These are phyloP conservation scores for Nicator chloris DNA, from an alignment of 2,113 vertebrate species.

Conservation along the genomic window DNA sequence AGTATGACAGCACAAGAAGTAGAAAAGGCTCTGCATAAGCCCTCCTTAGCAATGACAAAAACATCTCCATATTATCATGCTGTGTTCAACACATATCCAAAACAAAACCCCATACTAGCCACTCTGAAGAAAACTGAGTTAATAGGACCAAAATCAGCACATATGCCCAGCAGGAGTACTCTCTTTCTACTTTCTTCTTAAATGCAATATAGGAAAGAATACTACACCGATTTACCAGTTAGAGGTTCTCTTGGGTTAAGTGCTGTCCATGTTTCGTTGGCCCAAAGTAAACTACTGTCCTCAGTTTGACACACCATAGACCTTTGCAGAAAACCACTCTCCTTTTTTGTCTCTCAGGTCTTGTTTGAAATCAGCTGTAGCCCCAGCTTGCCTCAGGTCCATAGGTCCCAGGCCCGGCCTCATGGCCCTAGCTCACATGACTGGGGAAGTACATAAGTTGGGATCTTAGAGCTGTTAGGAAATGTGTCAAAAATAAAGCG, in stretches of 20 bases:
- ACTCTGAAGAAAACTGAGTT: background rate
- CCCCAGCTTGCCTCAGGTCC: background rate
- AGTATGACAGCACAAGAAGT: background rate
- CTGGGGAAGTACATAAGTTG: background rate
- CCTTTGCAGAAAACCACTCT: background rate
- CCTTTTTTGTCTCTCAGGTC: fast-evolving
- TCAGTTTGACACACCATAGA: background rate
- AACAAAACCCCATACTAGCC: background rate
- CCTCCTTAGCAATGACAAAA: background rate
- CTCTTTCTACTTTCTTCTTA: background rate
- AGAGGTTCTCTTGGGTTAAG: background rate
- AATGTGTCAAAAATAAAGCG: background rate
- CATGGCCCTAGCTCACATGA: background rate
- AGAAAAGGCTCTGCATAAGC: background rate
- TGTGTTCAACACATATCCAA: background rate
- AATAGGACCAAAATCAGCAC: background rate
- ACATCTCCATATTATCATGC: background rate
- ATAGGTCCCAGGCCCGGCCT: background rate
- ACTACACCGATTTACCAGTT: background rate
- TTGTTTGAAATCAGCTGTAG: background rate
- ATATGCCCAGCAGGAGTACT: background rate
- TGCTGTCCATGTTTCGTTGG: background rate
- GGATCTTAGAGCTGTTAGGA: background rate
- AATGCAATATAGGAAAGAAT: background rate
- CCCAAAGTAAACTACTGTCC: background rate